Evolutionary conservation across 2,113 vertebrate genomes (phyloP), one percentile per base, ranked within the genome.

Genomic region (Thunnus thynnus): DNA sequence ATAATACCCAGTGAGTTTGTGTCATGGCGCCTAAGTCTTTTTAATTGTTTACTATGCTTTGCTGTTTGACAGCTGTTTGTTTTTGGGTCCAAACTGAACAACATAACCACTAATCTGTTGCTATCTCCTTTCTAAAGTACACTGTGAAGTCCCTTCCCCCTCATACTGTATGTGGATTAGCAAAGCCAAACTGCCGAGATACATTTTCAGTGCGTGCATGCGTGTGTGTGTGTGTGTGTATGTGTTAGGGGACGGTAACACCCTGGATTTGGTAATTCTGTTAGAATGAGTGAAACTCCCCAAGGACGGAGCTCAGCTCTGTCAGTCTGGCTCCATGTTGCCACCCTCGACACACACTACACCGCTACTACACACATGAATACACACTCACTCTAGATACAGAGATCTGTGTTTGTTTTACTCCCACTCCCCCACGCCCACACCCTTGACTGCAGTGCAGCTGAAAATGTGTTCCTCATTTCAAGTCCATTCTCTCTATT

Each of bases 401-500:
- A 60, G 46, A 56, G 68, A 47, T 27, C 44, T 77, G 52, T 87
- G 83, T 91, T 92, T 92, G 86, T 85, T 89, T 91, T 88, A 88
- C 89, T 90, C 89, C 80, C 84, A 91, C 91, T 90, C 85, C 55
- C 77, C 77, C 76, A 89, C 90, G 2, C 88, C 87, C 76, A 87
- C 86, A 87, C 36, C 83, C 77, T 86, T 62, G 74, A 91, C 93
- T 87, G 85, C 90, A 94, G 87, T 86, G 89, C 89, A 91, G 88
- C 76, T 83, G 68, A 80, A 94, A 94, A 92, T 92, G 78, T 92
- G 91, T 91, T 92, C 84, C 83, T 94, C 77, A 89, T 93, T 93
- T 91, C 62, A 73, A 13, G 44, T 76, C 76, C 61, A 3, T n/a
- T 83, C 78, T 87, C 22, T 61, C 48, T 46, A 14, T 77, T 67